Conservation (phyloP, 2,888 invertebrate genomes). For the Caenorhabditis zanzibari region DNA sequence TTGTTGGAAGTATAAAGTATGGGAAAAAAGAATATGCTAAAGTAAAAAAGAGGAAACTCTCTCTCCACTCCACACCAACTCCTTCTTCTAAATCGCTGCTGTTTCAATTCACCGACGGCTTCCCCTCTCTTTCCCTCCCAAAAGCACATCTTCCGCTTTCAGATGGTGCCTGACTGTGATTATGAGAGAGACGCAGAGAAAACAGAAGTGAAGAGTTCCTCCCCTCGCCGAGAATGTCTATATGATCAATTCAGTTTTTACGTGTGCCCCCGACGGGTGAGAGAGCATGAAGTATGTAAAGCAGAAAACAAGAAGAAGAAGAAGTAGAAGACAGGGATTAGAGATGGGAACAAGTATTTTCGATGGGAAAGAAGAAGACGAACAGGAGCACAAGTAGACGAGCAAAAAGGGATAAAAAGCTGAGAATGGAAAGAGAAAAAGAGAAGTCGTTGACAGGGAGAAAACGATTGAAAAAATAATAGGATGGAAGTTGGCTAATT, state of each 20-base stretch:
- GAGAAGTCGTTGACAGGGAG: background rate
- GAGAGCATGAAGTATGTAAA: slow-evolving; percentile 33
- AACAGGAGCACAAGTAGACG: slow-evolving; percentile 2
- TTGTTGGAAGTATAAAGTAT: background rate
- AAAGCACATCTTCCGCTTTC: slow-evolving; percentile 30
- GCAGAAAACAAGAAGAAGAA: slow-evolving; percentile 14
- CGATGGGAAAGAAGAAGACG: slow-evolving; percentile 5
- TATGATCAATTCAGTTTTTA: slow-evolving; percentile 50
- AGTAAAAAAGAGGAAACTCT: slow-evolving; percentile 16
- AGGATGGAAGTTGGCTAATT: slow-evolving; percentile 1
- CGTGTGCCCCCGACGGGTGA: background rate
- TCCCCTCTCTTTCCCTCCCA: slow-evolving; percentile 6
- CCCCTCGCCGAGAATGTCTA: slow-evolving; percentile 28
- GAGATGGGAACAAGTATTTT: slow-evolving; percentile 31
- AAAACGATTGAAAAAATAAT: background rate
- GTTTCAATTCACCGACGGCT: slow-evolving; percentile 43
- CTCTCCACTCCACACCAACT: slow-evolving; percentile 10
- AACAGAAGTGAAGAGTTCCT: slow-evolving; percentile 35
- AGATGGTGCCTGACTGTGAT: slow-evolving; percentile 23
- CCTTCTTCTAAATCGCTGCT: slow-evolving; percentile 31
- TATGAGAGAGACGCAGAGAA: slow-evolving; percentile 22
- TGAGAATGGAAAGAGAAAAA: background rate
- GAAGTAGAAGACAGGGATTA: slow-evolving; percentile 28
- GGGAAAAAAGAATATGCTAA: slow-evolving; percentile 14
- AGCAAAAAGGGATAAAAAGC: background rate